phyloP scores from a whole-genome alignment of 2,888 invertebrate genomes.

The Pristionchus fissidentatus region DNA sequence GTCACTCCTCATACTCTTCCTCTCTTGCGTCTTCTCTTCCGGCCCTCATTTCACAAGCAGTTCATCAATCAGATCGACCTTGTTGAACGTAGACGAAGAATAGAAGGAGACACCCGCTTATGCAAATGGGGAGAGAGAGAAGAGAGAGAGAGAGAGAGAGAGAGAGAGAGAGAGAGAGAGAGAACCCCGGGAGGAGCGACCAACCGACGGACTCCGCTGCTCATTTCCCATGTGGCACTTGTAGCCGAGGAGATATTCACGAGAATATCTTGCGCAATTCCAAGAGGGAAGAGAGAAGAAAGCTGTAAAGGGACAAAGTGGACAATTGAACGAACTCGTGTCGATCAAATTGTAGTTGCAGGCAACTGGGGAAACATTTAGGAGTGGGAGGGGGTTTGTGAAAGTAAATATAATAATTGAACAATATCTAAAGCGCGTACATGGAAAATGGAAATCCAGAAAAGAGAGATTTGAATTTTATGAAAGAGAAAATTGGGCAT shows the following conservation, averaged over 20 bases:
- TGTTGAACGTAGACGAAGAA: constrained; percentile 5
- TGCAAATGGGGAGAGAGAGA: constrained; percentile 17
- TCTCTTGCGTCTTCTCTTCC: not conserved
- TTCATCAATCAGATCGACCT: constrained; percentile 48
- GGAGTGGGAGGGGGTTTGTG: not conserved
- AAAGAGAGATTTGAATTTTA: not conserved
- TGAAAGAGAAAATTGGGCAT: not conserved
- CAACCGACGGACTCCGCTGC: not conserved
- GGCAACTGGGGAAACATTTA: not conserved
- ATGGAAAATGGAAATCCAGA: not conserved
- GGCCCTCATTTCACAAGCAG: constrained; percentile 37
- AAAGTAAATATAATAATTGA: not conserved
- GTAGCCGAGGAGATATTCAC: constrained; percentile 27
- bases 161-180: not conserved
- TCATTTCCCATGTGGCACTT: constrained; percentile 44
- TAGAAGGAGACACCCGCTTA: constrained; percentile 43
- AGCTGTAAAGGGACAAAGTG: constrained; percentile 3
- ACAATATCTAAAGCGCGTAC: not conserved
- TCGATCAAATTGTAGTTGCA: not conserved
- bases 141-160: not conserved
- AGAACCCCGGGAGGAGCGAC: not conserved
- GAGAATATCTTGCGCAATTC: constrained; percentile 26
- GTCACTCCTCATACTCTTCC: not conserved
- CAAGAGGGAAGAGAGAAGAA: constrained; percentile 11
- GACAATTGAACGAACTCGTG: not conserved